These are phyloP conservation scores for Tor tambroides DNA, from an alignment of 2,113 vertebrate species.

Conservation along the genomic window DNA sequence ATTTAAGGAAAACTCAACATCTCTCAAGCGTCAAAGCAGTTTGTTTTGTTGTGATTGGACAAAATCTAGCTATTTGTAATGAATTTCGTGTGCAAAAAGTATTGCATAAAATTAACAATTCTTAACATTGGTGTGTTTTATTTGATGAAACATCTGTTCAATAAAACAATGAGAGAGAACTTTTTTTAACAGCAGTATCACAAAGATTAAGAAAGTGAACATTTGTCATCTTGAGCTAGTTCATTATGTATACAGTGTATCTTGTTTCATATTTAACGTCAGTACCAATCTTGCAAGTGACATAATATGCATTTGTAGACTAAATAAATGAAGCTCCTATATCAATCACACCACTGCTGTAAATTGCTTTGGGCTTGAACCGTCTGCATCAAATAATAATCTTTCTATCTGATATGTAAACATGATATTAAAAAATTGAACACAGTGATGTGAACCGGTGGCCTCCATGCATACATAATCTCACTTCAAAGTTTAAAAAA, in stretches of 20 bases:
- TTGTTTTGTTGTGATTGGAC: conserved; percentile 1
- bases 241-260: conserved; percentile 1
- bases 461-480: not conserved
- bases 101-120: not conserved
- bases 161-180: not conserved
- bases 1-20: conserved; percentile 19
- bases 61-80: not conserved
- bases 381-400: not conserved
- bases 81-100: not conserved
- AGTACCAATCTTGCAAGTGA: not conserved
- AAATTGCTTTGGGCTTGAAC: not conserved
- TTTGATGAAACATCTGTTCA: not conserved
- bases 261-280: not conserved
- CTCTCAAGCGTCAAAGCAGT: conserved; percentile 7
- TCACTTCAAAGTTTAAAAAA: not conserved
- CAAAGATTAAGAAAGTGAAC: not conserved
- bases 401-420: not conserved
- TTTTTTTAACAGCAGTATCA: not conserved
- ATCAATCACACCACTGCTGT: not conserved
- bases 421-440: not conserved
- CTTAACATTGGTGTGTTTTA: not conserved
- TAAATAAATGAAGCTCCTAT: conserved; percentile 43
- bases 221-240: not conserved
- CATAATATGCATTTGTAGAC: conserved; percentile 20
- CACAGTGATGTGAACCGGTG: not conserved